These are phyloP conservation scores for Rhagonycha fulva DNA, from an alignment of 2,888 invertebrate species.

Conservation along the genomic window DNA sequence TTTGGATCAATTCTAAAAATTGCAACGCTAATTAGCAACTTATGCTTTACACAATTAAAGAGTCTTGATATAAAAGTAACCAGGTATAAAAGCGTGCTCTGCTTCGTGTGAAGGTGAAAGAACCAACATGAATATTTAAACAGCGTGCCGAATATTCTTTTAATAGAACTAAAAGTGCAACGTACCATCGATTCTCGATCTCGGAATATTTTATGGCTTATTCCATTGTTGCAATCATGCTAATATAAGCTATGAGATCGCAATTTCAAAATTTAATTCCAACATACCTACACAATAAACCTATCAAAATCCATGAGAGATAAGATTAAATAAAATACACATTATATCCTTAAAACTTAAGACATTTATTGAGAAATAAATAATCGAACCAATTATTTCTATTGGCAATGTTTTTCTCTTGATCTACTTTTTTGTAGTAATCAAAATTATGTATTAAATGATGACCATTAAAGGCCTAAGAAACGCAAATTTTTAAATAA, in stretches of 20 bases:
- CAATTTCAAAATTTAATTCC: neutral
- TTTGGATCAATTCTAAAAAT: neutral
- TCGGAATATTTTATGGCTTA: neutral
- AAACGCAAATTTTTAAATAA: neutral
- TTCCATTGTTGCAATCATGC: neutral
- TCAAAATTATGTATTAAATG: neutral
- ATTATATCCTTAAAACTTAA: neutral
- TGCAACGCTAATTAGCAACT: neutral
- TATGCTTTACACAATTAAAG: neutral
- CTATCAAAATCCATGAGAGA: neutral
- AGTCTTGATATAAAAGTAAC: neutral
- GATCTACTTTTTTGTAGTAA: neutral
- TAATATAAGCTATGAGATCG: neutral
- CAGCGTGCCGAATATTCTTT: constrained; percentile 15
- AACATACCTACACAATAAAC: neutral
- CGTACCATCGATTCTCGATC: neutral
- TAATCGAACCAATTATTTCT: too few relatives aligned
- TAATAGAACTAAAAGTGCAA: constrained; percentile 10
- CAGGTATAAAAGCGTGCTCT: constrained; percentile 17
- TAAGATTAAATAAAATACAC: neutral
- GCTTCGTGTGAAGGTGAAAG: constrained; percentile 18
- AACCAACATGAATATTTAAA: constrained; percentile 15
- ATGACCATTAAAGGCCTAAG: neutral
- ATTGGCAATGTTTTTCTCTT: too few relatives aligned
- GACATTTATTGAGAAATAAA: too few relatives aligned